Evolutionary conservation across 2,797 vertebrate genomes (phyloP), one percentile per base, ranked within the genome.

Genomic region (Mustela erminea): DNA sequence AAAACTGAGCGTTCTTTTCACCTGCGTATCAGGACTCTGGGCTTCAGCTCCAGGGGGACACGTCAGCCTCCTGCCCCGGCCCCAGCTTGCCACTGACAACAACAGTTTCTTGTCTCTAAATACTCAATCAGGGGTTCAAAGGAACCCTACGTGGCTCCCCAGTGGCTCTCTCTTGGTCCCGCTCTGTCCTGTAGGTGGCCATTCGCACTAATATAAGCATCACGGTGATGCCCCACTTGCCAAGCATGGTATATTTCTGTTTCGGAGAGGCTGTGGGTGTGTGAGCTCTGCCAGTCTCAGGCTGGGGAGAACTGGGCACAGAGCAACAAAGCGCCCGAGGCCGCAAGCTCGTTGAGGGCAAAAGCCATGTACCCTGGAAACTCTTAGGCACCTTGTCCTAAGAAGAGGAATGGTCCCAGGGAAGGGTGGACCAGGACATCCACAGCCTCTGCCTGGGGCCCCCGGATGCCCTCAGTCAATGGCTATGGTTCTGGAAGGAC

Each of bases 211-310:
- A n/a, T 3, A 52, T 3, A 52, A 78, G 62, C 5, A 8, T 35
- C 7, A n/a, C 14, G 0, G 21, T 15, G 32, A 14, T 64, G 23
- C 83, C 56, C 41, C 1, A 2, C 7, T 0, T 52, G 82, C 64
- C 21, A n/a, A 29, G 56, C 27, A 17, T 0, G 0, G 35, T 6
- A 32, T n/a, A n/a, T 58, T 56, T 49, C 56, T 17, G 35, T 43
- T 32, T 70, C 7, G 4, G 17, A 68, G 43, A 64, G 35, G 13
- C 14, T 21, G 29, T 56, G 23, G 18, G 58, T 14, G 3, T 38
- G 15, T 32, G 21, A 3, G 18, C 41, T 7, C 25, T 38, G 54
- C 52, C 1, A 0, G 62, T 17, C 25, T 60, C 58, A n/a, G 81
- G 81, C 38, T 21, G 72, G 82, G 83, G 58, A 56, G 49, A 46